Percentiles rank a stretch among this genome's conserved stretches.
These are phyloP conservation scores for Drosophila antonietae DNA, from an alignment of 2,888 invertebrate genomes.

Conservation along the genomic window DNA sequence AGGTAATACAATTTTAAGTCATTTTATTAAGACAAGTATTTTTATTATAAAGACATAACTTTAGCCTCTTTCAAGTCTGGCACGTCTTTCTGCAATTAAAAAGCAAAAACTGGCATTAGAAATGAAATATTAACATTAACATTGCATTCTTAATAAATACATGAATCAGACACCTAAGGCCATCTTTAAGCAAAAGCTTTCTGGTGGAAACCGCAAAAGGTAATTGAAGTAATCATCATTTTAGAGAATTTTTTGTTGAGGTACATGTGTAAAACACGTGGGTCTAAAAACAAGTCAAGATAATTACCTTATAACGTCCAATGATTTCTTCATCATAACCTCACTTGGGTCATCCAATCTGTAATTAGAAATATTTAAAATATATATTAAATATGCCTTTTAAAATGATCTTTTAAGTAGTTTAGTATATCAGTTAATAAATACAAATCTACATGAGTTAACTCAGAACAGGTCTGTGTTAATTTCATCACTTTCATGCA, in stretches of 20 bases:
- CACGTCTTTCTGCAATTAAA: slow-evolving; percentile 17
- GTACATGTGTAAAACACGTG: slow-evolving; percentile 38
- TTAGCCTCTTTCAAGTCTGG: not conserved
- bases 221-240: slow-evolving; percentile 81
- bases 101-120: not conserved
- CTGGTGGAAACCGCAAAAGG: slow-evolving; percentile 86
- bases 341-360: slow-evolving; percentile 9
- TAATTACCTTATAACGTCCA: slow-evolving; percentile 31
- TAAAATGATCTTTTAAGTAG: not conserved
- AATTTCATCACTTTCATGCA: slow-evolving; percentile 25
- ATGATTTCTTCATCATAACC: slow-evolving; percentile 33
- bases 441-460: slow-evolving; percentile 33
- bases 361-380: slow-evolving; percentile 8
- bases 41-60: not conserved
- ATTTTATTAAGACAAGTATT: slow-evolving; percentile 3
- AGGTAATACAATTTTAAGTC: not conserved
- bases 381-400: not conserved
- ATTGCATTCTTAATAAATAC: not conserved
- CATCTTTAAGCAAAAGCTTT: slow-evolving; percentile 83
- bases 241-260: slow-evolving; percentile 13
- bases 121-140: not conserved
- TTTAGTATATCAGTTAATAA: slow-evolving; percentile 19
- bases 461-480: slow-evolving; percentile 48
- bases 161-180: slow-evolving; percentile 83
- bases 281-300: not conserved